phyloP scores from a whole-genome alignment of 2,888 invertebrate species.

The Campopleginae sp. region DNA sequence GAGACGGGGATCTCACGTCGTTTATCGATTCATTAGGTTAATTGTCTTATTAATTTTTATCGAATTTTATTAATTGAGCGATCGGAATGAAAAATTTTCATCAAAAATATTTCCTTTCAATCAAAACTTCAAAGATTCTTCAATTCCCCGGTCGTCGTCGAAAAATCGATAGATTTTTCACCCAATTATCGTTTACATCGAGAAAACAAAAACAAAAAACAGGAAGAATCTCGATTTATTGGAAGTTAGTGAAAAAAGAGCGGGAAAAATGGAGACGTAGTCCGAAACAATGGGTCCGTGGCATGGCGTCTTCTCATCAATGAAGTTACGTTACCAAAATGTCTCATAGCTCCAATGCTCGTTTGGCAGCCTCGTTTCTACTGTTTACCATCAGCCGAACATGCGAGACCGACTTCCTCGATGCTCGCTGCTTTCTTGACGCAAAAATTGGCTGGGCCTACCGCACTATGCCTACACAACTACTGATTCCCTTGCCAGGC shows the following conservation, averaged over 20 bases:
- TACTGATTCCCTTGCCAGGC: conserved; percentile 49
- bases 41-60: neutral
- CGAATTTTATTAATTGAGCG: neutral
- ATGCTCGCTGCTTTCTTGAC: conserved; percentile 72
- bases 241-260: neutral
- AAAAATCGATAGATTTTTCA: neutral
- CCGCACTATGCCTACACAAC: conserved; percentile 66
- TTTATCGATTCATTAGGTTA: neutral
- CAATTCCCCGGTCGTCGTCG: neutral
- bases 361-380: conserved; percentile 81
- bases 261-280: neutral
- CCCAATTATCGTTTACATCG: neutral
- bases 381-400: conserved; percentile 79
- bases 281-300: neutral
- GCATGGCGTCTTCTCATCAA: conserved; percentile 36
- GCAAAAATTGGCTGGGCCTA: conserved; percentile 82
- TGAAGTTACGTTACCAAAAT: conserved; percentile 53
- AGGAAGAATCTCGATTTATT: neutral
- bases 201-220: no score
- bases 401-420: conserved; percentile 39
- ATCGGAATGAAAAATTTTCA: neutral
- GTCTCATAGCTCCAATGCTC: conserved; percentile 57
- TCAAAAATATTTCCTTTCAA: neutral
- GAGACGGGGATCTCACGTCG: neutral
- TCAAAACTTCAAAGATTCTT: neutral